Evolutionary conservation across 2,888 invertebrate species (phyloP).

Genomic region (Rotaria socialis): DNA sequence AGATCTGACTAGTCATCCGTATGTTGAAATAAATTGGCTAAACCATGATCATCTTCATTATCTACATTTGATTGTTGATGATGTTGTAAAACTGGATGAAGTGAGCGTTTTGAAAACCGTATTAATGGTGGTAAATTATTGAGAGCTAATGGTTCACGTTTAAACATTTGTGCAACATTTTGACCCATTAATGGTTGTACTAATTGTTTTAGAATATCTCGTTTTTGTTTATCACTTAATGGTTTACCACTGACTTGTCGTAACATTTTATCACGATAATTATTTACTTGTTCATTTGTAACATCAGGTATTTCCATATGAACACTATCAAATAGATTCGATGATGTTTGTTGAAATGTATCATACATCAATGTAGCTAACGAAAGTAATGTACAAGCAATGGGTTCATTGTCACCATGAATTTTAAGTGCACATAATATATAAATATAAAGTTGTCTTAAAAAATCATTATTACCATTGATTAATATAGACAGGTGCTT

Average conservation of each 20-base stretch:
- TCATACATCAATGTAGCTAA: conserved; percentile 40
- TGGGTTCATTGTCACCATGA: conserved; percentile 44
- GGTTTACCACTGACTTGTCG: conserved; percentile 35
- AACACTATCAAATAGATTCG: conserved; percentile 36
- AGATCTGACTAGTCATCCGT: background rate
- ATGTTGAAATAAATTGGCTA: background rate
- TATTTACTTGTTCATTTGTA: conserved; percentile 32
- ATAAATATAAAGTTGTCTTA: conserved; percentile 34
- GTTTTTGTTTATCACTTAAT: conserved; percentile 39
- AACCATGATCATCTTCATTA: conserved; percentile 17
- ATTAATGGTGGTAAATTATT: conserved; percentile 17
- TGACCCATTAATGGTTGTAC: conserved; percentile 44
- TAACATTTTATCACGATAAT: conserved; percentile 37
- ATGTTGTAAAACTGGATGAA: background rate
- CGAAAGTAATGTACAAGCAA: conserved; percentile 38
- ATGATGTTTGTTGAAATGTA: conserved; percentile 38
- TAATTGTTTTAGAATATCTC: conserved; percentile 43
- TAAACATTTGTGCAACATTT: conserved; percentile 43
- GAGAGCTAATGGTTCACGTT: conserved; percentile 36
- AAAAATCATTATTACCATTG: conserved; percentile 37
- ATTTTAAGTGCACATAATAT: conserved; percentile 39
- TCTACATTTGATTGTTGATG: background rate
- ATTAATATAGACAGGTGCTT: conserved; percentile 37
- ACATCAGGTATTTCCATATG: conserved; percentile 39
- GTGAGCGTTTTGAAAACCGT: conserved; percentile 28